Conservation (phyloP, 2,888 invertebrate genomes). For the Lasioglossum figueresi region DNA sequence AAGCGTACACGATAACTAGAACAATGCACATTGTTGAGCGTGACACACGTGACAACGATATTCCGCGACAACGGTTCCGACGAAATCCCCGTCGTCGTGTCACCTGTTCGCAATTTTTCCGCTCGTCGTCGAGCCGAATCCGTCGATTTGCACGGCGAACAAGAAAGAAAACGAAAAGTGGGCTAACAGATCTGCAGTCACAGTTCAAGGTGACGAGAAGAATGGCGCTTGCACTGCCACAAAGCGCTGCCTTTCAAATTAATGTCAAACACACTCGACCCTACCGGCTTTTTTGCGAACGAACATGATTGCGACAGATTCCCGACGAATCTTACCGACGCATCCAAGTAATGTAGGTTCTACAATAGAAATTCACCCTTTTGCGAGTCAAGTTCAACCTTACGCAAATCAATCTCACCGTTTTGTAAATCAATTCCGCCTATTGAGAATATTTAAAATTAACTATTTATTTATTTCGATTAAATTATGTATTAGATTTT, state of each 20-base stretch:
- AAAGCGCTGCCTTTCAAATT: constrained; percentile 43
- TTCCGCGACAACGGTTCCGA: not conserved
- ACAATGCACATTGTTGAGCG: constrained; percentile 2
- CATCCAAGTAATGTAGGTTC: not conserved
- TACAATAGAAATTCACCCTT: too few species aligned
- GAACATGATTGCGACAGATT: constrained; percentile 3
- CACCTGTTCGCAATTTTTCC: constrained; percentile 9
- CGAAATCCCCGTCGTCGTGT: not conserved
- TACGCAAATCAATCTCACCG: too few species aligned
- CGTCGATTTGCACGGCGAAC: not conserved
- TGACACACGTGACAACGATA: constrained; percentile 16
- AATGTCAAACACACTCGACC: constrained; percentile 43
- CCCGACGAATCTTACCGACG: not conserved
- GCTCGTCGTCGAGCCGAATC: not conserved
- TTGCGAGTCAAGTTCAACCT: too few species aligned
- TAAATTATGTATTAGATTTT: too few species aligned
- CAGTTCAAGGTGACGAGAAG: constrained; percentile 39
- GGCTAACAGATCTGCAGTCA: constrained; percentile 32
- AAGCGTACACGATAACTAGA: constrained; percentile 28
- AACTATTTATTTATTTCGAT: too few species aligned
- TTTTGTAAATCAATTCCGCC: too few species aligned
- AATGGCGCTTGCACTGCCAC: constrained; percentile 4
- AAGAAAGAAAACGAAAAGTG: not conserved
- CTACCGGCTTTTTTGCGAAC: not conserved
- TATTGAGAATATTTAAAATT: too few species aligned